Base-by-base conservation (phyloP, 2,888 invertebrate species). In the Tryphoninae sp. region DNA sequence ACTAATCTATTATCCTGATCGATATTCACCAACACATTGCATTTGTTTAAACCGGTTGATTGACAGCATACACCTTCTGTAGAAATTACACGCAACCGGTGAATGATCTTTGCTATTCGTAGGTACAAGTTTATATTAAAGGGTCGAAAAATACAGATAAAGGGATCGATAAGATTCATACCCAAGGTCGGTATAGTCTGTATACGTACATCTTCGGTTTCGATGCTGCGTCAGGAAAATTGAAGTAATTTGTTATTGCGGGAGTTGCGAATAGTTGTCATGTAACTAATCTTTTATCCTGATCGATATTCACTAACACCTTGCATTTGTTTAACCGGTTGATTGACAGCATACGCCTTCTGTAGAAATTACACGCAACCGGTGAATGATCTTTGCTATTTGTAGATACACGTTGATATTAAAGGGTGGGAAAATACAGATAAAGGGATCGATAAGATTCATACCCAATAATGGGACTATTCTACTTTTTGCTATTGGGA, bases 211-310 rank as follows among this genome's bases (percentile, higher is more conserved):
- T 45, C 42, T 59, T 9, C 62, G 51, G 26, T 7, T 59, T 55
- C 65, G 40, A 55, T 45, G 71, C 42, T 53, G 49, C 23, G 22
- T 76, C 45, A 33, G 68, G 73, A 78, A 78, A 67, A 76, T 82
- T 73, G 68, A 23, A 62, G 68, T 77, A 82, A 82, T 82, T 82
- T 79, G 79, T 82, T 79, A 77, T 82, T 51, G 76, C 13, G 76
- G 73, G 75, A 76, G 71, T 79, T 76, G 40, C 62, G 72, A 65
- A 82, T 79, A 82, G 82, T 79, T 79, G 79, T 45, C 13, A 13
- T 3, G 9, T 0, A 13, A 45, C 45, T 45, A 45, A 9, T 45
- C 45, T 45, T 2, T 9, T 45, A 2, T 45, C 45, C 13, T 45
- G 45, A 9, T 13, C 2, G 45, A 45, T 45, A 45, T 45, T 13